A percentile compares a stretch with the other conserved stretches of the same genome.
Conservation (phyloP, 1,140 invertebrate genomes). For the Mactra quadrangularis region DNA sequence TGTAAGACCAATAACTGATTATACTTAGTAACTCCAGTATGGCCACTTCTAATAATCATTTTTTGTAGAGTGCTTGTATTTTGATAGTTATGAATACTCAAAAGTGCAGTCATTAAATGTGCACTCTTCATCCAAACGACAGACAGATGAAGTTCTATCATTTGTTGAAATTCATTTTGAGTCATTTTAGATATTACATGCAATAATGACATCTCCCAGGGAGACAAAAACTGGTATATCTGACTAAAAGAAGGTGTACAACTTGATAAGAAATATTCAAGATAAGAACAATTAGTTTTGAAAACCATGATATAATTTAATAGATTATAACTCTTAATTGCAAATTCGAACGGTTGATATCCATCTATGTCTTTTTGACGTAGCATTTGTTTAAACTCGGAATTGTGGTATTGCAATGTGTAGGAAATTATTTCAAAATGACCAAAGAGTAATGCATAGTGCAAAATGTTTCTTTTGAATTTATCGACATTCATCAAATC, state of each 20-base stretch:
- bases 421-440: not conserved
- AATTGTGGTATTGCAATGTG: not conserved
- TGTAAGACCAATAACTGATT: not conserved
- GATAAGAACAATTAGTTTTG: not conserved
- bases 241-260: not conserved
- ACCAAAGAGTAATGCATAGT: conserved; percentile 1
- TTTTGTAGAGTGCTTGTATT: not conserved
- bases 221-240: not conserved
- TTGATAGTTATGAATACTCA: conserved; percentile 1
- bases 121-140: not conserved
- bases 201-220: conserved; percentile 1
- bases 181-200: not conserved
- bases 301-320: not conserved
- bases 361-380: not conserved
- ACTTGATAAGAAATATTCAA: not conserved
- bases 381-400: not conserved
- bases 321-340: not conserved
- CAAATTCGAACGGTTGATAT: not conserved
- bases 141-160: conserved; percentile 6
- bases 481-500: not conserved
- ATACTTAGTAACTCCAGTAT: not conserved
- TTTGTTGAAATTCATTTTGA: not conserved
- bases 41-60: not conserved
- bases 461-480: conserved; percentile 17
- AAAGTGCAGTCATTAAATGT: not conserved